Evolutionary conservation across 1,140 invertebrate species (phyloP), one percentile per base, ranked within the genome.

Genomic region (Ladona fulva): DNA sequence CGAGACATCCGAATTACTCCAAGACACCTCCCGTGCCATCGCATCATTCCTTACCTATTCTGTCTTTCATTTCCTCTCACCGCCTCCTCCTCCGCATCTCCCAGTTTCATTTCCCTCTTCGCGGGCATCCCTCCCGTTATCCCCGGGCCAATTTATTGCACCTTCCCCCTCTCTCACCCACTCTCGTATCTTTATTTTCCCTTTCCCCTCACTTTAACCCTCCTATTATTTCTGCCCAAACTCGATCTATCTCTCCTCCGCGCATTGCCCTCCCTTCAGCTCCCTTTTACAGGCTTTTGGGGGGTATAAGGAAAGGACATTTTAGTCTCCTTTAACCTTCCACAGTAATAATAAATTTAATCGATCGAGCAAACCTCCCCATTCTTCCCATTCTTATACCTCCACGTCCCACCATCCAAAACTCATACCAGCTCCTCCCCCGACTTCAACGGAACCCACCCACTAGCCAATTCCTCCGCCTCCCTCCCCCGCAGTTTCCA

Each of bases 1-100:
- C 29, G 1, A 37, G 29, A 37, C 29, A 37, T 37, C 29, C 29
- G 29, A 37, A 37, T 37, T 84, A 84, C 84, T 84, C 81, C 82
- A 81, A 80, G 76, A 73, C 78, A 77, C 59, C 78, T 77, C 25
- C 78, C 78, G 80, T 80, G 79, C 80, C 81, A 76, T 80, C 80
- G 73, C 80, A 77, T 77, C 79, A 79, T 80, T 79, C 81, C 80
- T 81, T 77, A 80, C 80, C 78, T 79, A 80, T 75, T 79, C 78
- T 76, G 79, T 78, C 78, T 79, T 22, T 66, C 52, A 19, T 22
- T 66, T 22, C n/a, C 52, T 22, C n/a, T 66, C n/a, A 12, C 52
- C 52, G 16, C 52, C 14, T 66, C n/a, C 52, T 66, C 24, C 76
- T 75, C 80, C 80, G 78, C 80, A 78, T 79, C 77, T 74, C 74